Evolutionary conservation across 2,888 invertebrate species (phyloP).

Genomic region (Elmis aenea): DNA sequence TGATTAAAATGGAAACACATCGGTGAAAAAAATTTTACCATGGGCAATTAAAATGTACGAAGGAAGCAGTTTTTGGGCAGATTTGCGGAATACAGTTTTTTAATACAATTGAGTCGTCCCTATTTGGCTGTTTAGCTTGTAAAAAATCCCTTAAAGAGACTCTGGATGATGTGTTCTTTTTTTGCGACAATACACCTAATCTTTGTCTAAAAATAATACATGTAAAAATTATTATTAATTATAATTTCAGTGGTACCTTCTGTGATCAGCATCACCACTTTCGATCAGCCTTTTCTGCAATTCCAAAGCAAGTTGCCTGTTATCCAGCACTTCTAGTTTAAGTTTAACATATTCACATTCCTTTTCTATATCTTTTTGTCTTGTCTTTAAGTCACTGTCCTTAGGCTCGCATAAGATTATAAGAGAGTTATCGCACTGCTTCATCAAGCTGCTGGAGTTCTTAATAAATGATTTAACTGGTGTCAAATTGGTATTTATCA

Average conservation of each 20-base stretch:
- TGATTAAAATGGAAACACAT: constrained; percentile 1
- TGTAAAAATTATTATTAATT: not conserved
- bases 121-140: too few relatives aligned
- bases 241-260: constrained; percentile 11
- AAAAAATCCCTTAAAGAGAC: not conserved
- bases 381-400: constrained; percentile 9
- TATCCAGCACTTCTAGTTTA: constrained; percentile 32
- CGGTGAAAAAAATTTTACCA: constrained; percentile 26
- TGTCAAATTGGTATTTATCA: too few relatives aligned
- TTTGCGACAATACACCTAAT: not conserved
- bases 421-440: too few relatives aligned
- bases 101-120: too few relatives aligned
- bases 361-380: constrained; percentile 14
- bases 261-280: constrained; percentile 20
- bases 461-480: too few relatives aligned
- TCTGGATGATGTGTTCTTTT: not conserved
- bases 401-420: too few relatives aligned
- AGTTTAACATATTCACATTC: constrained; percentile 26
- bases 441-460: too few relatives aligned
- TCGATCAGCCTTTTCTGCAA: constrained; percentile 24
- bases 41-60: constrained; percentile 38
- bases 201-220: not conserved
- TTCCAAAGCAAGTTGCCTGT: constrained; percentile 23
- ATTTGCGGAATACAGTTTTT: too few relatives aligned
- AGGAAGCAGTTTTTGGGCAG: constrained; percentile 39